These are phyloP conservation scores for Salticus scenicus DNA, from an alignment of 2,888 invertebrate genomes.

Conservation along the genomic window DNA sequence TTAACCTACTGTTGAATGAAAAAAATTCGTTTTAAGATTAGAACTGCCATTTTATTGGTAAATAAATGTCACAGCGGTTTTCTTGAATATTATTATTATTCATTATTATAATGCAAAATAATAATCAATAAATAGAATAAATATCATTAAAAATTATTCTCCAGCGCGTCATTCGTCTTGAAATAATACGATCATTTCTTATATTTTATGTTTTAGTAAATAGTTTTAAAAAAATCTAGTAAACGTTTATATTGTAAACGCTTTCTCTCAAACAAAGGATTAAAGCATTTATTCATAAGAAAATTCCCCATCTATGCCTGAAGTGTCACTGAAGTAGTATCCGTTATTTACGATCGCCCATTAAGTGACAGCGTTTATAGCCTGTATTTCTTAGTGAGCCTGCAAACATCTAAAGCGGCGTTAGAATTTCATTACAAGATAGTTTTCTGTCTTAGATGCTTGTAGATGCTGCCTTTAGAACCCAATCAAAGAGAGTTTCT, in stretches of 20 bases:
- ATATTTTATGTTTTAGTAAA: not conserved
- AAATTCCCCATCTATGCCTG: slow-evolving; percentile 33
- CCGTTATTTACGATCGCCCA: slow-evolving; percentile 63
- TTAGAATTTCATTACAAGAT: slow-evolving; percentile 66
- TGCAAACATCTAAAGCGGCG: slow-evolving; percentile 67
- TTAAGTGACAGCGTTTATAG: slow-evolving; percentile 65
- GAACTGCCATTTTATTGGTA: slow-evolving; percentile 44
- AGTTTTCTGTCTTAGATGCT: slow-evolving; percentile 53
- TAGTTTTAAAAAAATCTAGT: not conserved
- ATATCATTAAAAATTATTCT: too few species aligned
- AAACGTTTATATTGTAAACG: not conserved
- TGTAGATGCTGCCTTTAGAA: slow-evolving; percentile 64
- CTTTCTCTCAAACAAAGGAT: slow-evolving; percentile 48
- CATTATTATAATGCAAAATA: too few species aligned
- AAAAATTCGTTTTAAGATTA: slow-evolving; percentile 24
- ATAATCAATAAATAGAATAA: too few species aligned
- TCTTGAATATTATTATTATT: too few species aligned
- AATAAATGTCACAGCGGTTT: slow-evolving; percentile 46
- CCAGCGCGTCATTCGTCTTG: too few species aligned
- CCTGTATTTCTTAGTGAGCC: slow-evolving; percentile 62
- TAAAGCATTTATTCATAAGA: slow-evolving; percentile 52
- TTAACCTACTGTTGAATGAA: slow-evolving; percentile 12
- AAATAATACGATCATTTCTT: too few species aligned
- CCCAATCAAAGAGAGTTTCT: slow-evolving; percentile 54
- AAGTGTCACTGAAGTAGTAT: slow-evolving; percentile 60